A percentile compares a stretch with the other conserved stretches of the same genome.
Conservation (phyloP, 2,888 invertebrate genomes). For the Cataglyphis albicans region DNA sequence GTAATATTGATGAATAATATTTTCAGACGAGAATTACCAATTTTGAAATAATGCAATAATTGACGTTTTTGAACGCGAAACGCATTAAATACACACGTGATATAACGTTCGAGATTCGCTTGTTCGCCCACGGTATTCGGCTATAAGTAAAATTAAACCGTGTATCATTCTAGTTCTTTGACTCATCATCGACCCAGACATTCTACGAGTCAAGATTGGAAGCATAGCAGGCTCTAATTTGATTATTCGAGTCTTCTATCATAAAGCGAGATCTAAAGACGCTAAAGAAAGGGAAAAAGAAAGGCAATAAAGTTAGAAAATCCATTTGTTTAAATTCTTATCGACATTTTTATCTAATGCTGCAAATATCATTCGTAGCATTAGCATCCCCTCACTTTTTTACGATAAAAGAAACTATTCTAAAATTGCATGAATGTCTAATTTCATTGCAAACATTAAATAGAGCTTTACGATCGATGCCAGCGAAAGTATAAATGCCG, state of each 20-base stretch:
- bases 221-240: neutral
- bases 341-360: neutral
- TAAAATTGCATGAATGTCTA: neutral
- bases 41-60: neutral
- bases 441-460: neutral
- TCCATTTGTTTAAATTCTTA: neutral
- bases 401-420: constrained; percentile 1
- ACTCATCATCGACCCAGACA: constrained; percentile 38
- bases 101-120: constrained; percentile 49
- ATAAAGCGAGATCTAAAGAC: neutral
- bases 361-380: neutral
- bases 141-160: constrained; percentile 57
- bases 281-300: no score
- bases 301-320: neutral
- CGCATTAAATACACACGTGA: constrained; percentile 63
- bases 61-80: neutral
- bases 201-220: constrained; percentile 8
- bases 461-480: constrained; percentile 2
- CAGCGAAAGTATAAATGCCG: neutral
- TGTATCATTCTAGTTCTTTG: constrained; percentile 52
- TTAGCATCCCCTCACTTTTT: neutral
- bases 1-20: neutral
- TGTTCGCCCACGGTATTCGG: constrained; percentile 39
- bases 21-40: neutral
- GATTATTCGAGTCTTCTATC: neutral